Evolutionary conservation across 2,888 invertebrate genomes (phyloP).

Genomic region (Trissoscelio sp.): DNA sequence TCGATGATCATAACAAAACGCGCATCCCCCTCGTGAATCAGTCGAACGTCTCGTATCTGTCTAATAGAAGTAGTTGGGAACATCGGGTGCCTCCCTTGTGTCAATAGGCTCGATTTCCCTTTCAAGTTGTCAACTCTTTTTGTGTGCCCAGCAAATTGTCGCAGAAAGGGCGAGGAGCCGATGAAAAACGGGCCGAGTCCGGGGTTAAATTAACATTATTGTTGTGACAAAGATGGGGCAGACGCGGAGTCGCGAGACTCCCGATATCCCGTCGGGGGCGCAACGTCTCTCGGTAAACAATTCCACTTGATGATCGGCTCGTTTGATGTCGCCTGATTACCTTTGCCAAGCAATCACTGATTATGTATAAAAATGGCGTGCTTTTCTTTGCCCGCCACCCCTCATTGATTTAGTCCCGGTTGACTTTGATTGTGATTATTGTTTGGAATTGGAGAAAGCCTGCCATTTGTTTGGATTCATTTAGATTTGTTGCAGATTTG

Average conservation of each 20-base stretch:
- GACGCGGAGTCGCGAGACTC: conserved; percentile 73
- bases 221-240: conserved; percentile 81
- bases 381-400: conserved; percentile 50
- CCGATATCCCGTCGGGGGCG: conserved; percentile 64
- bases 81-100: conserved; percentile 73
- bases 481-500: conserved; percentile 12
- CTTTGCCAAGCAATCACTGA: conserved; percentile 82
- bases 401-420: conserved; percentile 45
- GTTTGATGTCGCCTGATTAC: conserved; percentile 84
- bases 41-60: conserved; percentile 56
- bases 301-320: conserved; percentile 83
- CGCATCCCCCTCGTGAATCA: conserved; percentile 34
- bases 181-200: conserved; percentile 65
- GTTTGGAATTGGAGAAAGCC: conserved; percentile 27
- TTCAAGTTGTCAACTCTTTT: conserved; percentile 84
- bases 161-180: conserved; percentile 74
- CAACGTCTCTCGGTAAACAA: conserved; percentile 81
- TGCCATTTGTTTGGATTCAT: conserved; percentile 37
- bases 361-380: conserved; percentile 76
- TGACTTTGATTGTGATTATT: conserved; percentile 58
- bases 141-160: conserved; percentile 83
- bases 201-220: conserved; percentile 83
- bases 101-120: conserved; percentile 84
- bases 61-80: conserved; percentile 60
- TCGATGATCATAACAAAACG: conserved; percentile 45